These are phyloP conservation scores for Drosophila basisetae DNA, from an alignment of 2,888 invertebrate species.

Conservation along the genomic window DNA sequence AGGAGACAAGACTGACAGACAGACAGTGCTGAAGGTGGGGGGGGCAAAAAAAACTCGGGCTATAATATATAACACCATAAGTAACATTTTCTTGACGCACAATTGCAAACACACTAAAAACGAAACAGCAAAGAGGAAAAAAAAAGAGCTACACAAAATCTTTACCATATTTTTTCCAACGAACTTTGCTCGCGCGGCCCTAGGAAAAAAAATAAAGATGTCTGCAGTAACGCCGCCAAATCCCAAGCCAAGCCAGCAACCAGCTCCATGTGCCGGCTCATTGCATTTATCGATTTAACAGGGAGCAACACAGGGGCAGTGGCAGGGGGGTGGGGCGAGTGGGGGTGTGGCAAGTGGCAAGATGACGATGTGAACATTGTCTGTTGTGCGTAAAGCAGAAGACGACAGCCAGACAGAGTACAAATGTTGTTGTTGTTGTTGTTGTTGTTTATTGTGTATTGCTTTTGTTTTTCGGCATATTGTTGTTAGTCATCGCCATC, in stretches of 20 bases:
- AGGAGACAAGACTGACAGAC: slow-evolving; percentile 18
- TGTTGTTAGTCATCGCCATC: slow-evolving; percentile 72
- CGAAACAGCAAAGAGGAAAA: background rate
- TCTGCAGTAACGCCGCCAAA: slow-evolving; percentile 20
- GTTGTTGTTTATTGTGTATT: slow-evolving; percentile 10
- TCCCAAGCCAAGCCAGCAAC: slow-evolving; percentile 8
- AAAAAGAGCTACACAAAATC: slow-evolving; percentile 12
- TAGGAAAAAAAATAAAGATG: slow-evolving; percentile 43
- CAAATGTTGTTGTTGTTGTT: slow-evolving; percentile 36
- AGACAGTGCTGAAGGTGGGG: background rate
- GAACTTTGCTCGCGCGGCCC: slow-evolving; percentile 28
- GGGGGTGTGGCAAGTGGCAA: background rate
- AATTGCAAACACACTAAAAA: slow-evolving; percentile 53
- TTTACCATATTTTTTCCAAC: slow-evolving; percentile 43
- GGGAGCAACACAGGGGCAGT: slow-evolving; percentile 17
- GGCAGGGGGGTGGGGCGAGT: background rate
- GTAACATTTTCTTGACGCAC: slow-evolving; percentile 70
- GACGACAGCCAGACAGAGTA: slow-evolving; percentile 43
- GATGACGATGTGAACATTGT: slow-evolving; percentile 57
- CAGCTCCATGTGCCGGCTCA: slow-evolving; percentile 56
- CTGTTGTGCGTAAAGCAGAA: slow-evolving; percentile 54
- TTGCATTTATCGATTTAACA: slow-evolving; percentile 77
- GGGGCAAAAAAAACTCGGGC: slow-evolving; percentile 12
- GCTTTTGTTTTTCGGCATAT: slow-evolving; percentile 51
- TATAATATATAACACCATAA: slow-evolving; percentile 57